A percentile compares a stretch with the other conserved stretches of the same genome.
phyloP scores from a whole-genome alignment of 2,797 vertebrate species.

The Erethizon dorsatum region DNA sequence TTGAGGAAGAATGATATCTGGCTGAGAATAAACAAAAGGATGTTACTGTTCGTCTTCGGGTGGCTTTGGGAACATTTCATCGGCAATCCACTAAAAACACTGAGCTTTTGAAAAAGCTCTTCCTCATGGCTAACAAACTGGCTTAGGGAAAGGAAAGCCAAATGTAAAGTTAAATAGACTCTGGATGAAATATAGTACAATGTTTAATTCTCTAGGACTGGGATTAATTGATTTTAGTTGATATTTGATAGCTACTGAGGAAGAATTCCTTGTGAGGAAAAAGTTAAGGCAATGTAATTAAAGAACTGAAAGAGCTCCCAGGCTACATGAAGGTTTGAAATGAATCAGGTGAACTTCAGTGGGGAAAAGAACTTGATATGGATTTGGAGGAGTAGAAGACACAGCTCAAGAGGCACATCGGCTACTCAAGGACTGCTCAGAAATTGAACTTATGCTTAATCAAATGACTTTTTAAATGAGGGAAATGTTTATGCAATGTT shows the following conservation, averaged over 20 bases:
- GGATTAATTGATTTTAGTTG: conserved; percentile 43
- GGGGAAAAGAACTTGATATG: neutral
- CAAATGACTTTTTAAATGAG: neutral
- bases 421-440: neutral
- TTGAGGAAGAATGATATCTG: conserved; percentile 6
- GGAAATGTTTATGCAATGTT: neutral
- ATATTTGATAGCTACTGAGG: neutral
- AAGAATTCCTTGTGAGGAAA: conserved; percentile 8
- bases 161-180: neutral
- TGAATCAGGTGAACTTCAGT: neutral
- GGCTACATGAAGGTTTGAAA: neutral
- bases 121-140: conserved; percentile 21
- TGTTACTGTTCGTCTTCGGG: conserved; percentile 12
- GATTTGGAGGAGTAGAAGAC: neutral
- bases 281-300: conserved; percentile 24
- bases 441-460: neutral
- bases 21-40: conserved; percentile 6
- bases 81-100: neutral
- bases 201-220: neutral
- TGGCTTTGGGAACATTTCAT: neutral
- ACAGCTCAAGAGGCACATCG: neutral
- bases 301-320: neutral
- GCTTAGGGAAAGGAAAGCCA: neutral
- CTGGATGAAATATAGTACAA: conserved; percentile 1
- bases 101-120: conserved; percentile 12